phyloP scores from a whole-genome alignment of 1,140 invertebrate species.

The Drosophila subobscura region DNA sequence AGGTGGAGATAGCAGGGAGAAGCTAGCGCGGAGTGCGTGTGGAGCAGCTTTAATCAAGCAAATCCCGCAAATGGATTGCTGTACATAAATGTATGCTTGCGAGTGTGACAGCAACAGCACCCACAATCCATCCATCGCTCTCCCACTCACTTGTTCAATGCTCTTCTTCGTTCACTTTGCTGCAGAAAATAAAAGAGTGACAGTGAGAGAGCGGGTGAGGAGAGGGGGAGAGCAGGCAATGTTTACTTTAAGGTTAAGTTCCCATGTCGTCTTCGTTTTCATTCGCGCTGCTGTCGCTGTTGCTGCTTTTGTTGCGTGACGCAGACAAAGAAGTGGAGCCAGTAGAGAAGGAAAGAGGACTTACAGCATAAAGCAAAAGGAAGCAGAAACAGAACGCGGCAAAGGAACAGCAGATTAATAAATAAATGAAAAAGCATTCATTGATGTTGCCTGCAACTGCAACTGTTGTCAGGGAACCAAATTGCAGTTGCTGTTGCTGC shows the following conservation, averaged over 20 bases:
- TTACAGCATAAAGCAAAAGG: constrained; percentile 15
- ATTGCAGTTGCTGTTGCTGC: constrained; percentile 26
- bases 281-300: constrained; percentile 16
- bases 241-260: constrained; percentile 72
- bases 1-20: not conserved
- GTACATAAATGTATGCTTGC: constrained; percentile 13
- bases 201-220: not conserved
- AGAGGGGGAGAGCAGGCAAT: constrained; percentile 9
- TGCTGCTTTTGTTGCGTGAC: constrained; percentile 55
- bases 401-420: constrained; percentile 48
- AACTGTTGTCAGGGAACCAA: constrained; percentile 37
- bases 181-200: constrained; percentile 29
- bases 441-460: constrained; percentile 43
- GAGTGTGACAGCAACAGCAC: constrained; percentile 16
- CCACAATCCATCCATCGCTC: constrained; percentile 18
- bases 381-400: constrained; percentile 37
- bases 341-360: not conserved
- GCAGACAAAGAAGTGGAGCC: constrained; percentile 35
- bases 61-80: constrained; percentile 16
- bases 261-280: constrained; percentile 72
- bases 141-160: not conserved
- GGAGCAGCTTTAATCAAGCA: constrained; percentile 45
- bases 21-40: not conserved
- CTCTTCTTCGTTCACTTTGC: constrained; percentile 7
- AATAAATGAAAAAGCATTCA: constrained; percentile 79